Base-by-base conservation (phyloP, 2,113 vertebrate species). In the Dipodomys spectabilis region DNA sequence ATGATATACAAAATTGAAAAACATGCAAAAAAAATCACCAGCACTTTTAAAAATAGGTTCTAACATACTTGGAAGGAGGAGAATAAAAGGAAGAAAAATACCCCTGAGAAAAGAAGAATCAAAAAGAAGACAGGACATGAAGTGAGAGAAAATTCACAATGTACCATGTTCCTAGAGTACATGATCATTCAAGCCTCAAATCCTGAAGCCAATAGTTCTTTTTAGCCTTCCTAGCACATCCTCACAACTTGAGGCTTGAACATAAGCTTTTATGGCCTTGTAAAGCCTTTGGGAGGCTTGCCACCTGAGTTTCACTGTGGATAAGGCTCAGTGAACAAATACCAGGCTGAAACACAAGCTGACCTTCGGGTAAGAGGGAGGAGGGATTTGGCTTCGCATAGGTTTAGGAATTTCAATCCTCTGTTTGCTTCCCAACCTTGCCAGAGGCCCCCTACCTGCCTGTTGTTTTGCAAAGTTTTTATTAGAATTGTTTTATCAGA, bases 281-380 rank as follows among this genome's bases (percentile, higher is more conserved):
- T n/a, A 86, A 94, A 96, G 86, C 91, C 92, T 87, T 20, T 27
- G 68, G 86, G 92, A 97, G 92, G 57, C 83, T 93, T 89, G 92
- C 81, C 85, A 92, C 80, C 92, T 87, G 5, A 20, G 82, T 85
- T 86, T 93, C 89, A 28, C 82, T 44, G 82, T 79, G 93, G 77
- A 93, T 92, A 93, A 94, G 89, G 91, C 95, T 97, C 91, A 92
- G 78, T 77, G 89, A 96, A 80, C 92, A 96, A 95, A 96, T 82
- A 91, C 78, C 87, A 92, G 91, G 88, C 91, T 90, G 90, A 95
- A 79, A 91, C 49, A 91, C 78, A 86, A 74, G 32, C 83, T 91
- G 77, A 88, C 87, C 94, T 92, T 88, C 87, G 93, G 67, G 90
- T 67, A 79, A 80, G 87, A 94, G 75, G 82, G 87, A 93, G 75